Base-by-base conservation (phyloP, 1,140 invertebrate species). In the Meloidogyne chitwoodi region DNA sequence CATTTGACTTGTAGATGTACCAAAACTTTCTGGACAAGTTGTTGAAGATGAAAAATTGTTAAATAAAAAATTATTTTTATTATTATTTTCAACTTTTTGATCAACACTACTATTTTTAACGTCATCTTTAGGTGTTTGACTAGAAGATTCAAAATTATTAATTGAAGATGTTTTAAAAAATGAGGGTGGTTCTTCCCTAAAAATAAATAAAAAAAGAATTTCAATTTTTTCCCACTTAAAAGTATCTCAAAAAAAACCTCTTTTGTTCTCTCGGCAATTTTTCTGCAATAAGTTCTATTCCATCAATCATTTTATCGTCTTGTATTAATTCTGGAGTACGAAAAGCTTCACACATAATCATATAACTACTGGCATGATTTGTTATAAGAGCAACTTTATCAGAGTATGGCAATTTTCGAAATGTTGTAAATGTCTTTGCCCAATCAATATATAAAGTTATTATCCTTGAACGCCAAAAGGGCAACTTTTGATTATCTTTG, bases 271-370 rank as follows among this genome's bases (percentile, higher is more conserved):
- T 19, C 11, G 70, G 70, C 2, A 73, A 73, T 31, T 73, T 73
- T 26, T 31, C 70, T 27, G 75, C 75, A 38, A 65, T 76, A 27
- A 27, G 63, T 64, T 76, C 69, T 12, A 76, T 76, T 74, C 70
- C 65, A 26, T 64, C 34, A 27, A 69, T 27, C 31, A 73, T 73
- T 73, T 73, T 64, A 11, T 82, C 75, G 56, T 85, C 83, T 56
- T 67, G 81, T 34, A 81, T 77, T 34, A 87, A 74, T 62, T 85
- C 84, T 31, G 85, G 84, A 12, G 85, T 86, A 26, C 85, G 80
- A 62, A 86, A 86, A 34, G 86, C 85, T 77, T 86, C 85, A 75
- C 85, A 87, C 85, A 87, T 86, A 12, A 86, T 86, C 84, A 86
- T 84, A 73, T 84, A 86, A n/a, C 80, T 83, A 19, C 75, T 81